Percentiles rank a stretch among this genome's conserved stretches.
Evolutionary conservation across 2,888 invertebrate species (phyloP).

Genomic region (Aleiodes testaceus): DNA sequence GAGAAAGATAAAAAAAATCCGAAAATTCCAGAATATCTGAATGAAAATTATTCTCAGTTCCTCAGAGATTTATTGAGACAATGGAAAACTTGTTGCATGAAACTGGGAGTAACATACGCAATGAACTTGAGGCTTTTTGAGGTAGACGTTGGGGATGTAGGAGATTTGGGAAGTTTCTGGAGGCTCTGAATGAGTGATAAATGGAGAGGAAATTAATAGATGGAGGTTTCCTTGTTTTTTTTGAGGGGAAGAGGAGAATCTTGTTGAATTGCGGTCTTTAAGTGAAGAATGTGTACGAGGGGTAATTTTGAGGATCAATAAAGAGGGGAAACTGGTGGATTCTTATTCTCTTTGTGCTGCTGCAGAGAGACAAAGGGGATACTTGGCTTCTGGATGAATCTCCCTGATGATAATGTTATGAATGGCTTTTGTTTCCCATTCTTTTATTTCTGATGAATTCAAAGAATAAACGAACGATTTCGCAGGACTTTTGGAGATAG

Average conservation of each 20-base stretch:
- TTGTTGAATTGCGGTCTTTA: not conserved
- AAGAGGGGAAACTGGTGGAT: not conserved
- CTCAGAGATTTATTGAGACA: constrained; percentile 53
- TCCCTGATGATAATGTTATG: no score
- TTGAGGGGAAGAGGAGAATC: no score
- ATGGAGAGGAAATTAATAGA: not conserved
- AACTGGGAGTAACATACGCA: constrained; percentile 25
- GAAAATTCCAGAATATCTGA: no score
- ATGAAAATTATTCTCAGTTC: constrained; percentile 32
- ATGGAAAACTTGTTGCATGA: constrained; percentile 67
- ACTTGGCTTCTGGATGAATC: no score
- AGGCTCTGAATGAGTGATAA: not conserved
- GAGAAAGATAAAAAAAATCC: no score
- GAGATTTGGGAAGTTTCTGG: not conserved
- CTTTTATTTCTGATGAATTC: no score
- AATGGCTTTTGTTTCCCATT: no score
- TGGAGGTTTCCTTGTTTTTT: no score
- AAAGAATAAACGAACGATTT: no score
- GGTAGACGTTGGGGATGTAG: not conserved
- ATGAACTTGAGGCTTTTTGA: constrained; percentile 6
- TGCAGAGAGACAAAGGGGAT: no score
- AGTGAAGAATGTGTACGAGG: not conserved
- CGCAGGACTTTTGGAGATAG: no score
- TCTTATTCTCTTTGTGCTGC: not conserved
- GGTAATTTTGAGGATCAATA: not conserved